Percentiles rank a stretch among this genome's conserved stretches.
phyloP scores from a whole-genome alignment of 2,113 vertebrate genomes.

The Paradoxurus hermaphroditus region DNA sequence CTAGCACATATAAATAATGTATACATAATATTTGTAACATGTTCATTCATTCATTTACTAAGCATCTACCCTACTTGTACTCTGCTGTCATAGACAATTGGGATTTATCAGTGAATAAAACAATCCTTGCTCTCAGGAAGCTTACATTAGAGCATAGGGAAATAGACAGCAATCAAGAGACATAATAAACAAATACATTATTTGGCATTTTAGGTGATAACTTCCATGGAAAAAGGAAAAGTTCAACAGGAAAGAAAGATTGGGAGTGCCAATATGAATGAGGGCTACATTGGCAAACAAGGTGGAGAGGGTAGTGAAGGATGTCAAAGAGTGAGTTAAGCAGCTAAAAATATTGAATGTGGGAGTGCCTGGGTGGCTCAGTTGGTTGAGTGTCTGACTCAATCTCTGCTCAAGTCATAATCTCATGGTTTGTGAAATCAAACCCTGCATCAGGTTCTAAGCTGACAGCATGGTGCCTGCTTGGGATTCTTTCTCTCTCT shows the following conservation, averaged over 20 bases:
- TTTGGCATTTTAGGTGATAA: not conserved
- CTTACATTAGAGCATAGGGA: not conserved
- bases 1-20: not conserved
- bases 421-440: too few relatives aligned
- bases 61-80: not conserved
- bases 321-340: not conserved
- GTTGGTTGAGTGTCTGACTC: too few relatives aligned
- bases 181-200: not conserved
- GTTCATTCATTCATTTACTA: not conserved
- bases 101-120: not conserved
- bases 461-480: too few relatives aligned
- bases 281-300: not conserved
- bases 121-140: not conserved
- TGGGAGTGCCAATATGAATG: not conserved
- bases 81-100: not conserved
- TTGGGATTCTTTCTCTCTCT: too few relatives aligned
- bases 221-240: not conserved
- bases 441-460: too few relatives aligned
- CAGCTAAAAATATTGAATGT: not conserved
- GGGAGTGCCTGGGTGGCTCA: too few relatives aligned
- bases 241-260: not conserved
- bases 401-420: too few relatives aligned
- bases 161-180: not conserved
- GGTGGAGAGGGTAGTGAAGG: not conserved
- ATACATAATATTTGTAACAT: not conserved